Evolutionary conservation across 1,140 invertebrate species (phyloP), one percentile per base, ranked within the genome.

Genomic region (Tenebrio molitor): DNA sequence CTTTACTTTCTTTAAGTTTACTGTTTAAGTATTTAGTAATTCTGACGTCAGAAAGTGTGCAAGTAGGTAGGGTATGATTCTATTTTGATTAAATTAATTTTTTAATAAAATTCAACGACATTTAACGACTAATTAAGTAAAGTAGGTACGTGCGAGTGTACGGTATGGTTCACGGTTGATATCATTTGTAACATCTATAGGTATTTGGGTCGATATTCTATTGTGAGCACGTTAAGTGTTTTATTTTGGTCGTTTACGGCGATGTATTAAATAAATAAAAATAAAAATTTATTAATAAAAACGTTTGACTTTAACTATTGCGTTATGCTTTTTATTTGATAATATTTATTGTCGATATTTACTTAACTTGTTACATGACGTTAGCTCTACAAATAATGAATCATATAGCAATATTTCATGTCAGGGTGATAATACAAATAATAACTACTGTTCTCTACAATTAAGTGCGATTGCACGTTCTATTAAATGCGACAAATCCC

Each of bases 171-270:
- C 46, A 53, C 29, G 50, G 50, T 58, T 29, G 23, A 58, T 58
- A 58, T 58, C 50, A 29, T 29, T 58, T 25, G 50, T 58, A 58
- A 58, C 50, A 58, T 58, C 50, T 58, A 58, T 58, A 58, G 50
- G 50, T 58, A 58, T 58, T 58, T 58, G 50, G 50, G 50, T 58
- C 50, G 50, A 58, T 58, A 58, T 58, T 58, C 50, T 58, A 58
- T 58, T 58, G 50, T 58, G 50, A 58, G 50, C 50, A 58, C 8
- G 50, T 58, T 58, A 58, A 58, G 50, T 58, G 50, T 58, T 58
- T 58, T 58, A 58, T 58, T 58, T 58, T 58, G 50, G 50, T 58
- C 23, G 25, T 58, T 58, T 58, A 58, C 23, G 50, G 50, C 15
- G n/a, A 50, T 50, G 21, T 29, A 10, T 29, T 14, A 3, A 58